Evolutionary conservation across 2,797 vertebrate genomes (phyloP), one percentile per base, ranked within the genome.

Genomic region (Sebastes minor): DNA sequence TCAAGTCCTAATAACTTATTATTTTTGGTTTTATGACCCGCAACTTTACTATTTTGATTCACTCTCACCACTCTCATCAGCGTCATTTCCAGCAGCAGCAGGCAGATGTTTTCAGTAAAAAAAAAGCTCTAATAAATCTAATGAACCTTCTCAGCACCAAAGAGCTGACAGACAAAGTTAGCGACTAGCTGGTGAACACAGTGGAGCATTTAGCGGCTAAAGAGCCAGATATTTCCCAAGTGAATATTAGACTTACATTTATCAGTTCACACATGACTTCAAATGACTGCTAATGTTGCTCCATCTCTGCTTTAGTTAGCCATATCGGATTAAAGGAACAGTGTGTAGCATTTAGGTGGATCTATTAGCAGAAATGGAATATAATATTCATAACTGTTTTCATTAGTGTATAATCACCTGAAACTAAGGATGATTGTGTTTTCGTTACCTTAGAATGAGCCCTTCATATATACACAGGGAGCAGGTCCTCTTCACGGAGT

Each of bases 161-260:
- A 22, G 23, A 33, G 70, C 71, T 71, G 67, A 81, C 60, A 71
- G 63, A 75, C 22, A 52, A 46, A 67, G 76, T 57, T 33, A 77
- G 61, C 9, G 16, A 63, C 64, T 49, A 30, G 57, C 57, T 59
- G 62, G 7, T 68, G 63, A 80, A 85, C 71, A 74, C 70, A 61
- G 49, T 32, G 42, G 35, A 72, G 72, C 42, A 72, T 72, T 83
- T 75, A 69, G 35, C 27, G 16, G 70, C 33, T 73, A 68, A 72
- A 62, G 42, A 61, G 55, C 20, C 8, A 14, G 56, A 63, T 73
- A 49, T 82, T 62, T 69, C 65, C 27, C 65, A 8, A 56, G 14
- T 68, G 80, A 77, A 42, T 56, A 20, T n/a, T 14, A 4, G 55
- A 68, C 56, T 74, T 42, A 20, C 23, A 55, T 70, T 72, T 55